Conservation (phyloP, 2,888 invertebrate genomes). For the Cacoxenus indagator region DNA sequence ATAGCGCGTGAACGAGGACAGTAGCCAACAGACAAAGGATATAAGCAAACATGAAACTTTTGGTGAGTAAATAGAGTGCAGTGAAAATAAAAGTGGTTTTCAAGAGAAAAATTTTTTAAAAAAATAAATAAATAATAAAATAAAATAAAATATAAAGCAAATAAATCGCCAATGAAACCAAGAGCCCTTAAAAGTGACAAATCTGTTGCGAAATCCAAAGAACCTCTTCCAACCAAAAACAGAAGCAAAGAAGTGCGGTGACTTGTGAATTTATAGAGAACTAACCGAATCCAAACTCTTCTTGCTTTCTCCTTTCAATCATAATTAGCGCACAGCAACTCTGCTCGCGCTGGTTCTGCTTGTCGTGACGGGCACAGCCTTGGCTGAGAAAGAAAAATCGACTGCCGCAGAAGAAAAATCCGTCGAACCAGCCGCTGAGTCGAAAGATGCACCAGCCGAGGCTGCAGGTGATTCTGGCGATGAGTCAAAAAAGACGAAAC, state of each 20-base stretch:
- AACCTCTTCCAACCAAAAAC: slow-evolving; percentile 1
- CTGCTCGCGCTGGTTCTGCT: slow-evolving; percentile 74
- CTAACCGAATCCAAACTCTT: background rate
- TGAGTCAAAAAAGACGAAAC: slow-evolving; percentile 81
- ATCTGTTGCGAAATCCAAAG: background rate
- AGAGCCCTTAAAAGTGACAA: background rate
- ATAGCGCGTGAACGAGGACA: background rate
- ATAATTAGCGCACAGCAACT: slow-evolving; percentile 69
- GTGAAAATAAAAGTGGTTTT: background rate
- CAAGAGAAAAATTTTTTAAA: background rate
- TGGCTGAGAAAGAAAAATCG: slow-evolving; percentile 74
- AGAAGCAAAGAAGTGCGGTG: background rate
- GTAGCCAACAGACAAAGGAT: slow-evolving; percentile 31
- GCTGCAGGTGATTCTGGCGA: slow-evolving; percentile 72
- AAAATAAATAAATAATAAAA: slow-evolving; percentile 24
- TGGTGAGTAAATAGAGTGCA: slow-evolving; percentile 59
- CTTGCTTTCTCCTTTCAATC: background rate
- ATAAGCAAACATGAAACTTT: slow-evolving; percentile 60
- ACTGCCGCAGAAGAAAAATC: slow-evolving; percentile 71
- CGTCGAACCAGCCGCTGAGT: slow-evolving; percentile 46
- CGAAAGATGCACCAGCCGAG: slow-evolving; percentile 48
- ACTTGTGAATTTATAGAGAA: background rate
- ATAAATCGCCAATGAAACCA: background rate
- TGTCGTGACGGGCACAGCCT: slow-evolving; percentile 70
- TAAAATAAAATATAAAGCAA: slow-evolving; percentile 2